A percentile compares a stretch with the other conserved stretches of the same genome.
Evolutionary conservation across 1,140 invertebrate species (phyloP).

Genomic region (Trichonephila clavata): DNA sequence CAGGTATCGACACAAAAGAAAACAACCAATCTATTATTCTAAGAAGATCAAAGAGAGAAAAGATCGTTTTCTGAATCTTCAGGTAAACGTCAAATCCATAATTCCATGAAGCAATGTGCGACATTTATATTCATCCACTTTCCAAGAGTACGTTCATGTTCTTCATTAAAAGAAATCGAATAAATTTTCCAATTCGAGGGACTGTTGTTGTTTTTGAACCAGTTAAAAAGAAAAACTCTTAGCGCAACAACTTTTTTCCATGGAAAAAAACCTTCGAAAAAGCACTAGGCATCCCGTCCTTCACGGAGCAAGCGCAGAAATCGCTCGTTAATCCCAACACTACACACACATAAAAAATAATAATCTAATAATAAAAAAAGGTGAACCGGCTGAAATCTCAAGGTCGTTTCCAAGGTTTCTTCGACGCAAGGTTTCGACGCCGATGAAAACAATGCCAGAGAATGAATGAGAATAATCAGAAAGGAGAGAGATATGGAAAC

Average conservation of each 20-base stretch:
- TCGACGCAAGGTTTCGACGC: background rate
- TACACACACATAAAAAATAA: background rate
- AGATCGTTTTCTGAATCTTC: too few species aligned
- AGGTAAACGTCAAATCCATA: too few species aligned
- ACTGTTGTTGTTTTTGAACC: background rate
- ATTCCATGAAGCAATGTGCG: too few species aligned
- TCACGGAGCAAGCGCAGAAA: background rate
- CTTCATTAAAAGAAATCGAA: background rate
- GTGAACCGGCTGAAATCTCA: slow-evolving; percentile 15
- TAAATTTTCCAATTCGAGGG: background rate
- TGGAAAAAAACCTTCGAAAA: background rate
- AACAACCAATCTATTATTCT: too few species aligned
- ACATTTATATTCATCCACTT: too few species aligned
- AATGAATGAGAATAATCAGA: background rate
- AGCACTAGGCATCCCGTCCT: background rate
- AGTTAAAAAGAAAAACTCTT: background rate
- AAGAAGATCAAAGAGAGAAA: too few species aligned
- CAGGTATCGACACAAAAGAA: too few species aligned
- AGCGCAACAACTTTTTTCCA: background rate
- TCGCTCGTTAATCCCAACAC: slow-evolving; percentile 4
- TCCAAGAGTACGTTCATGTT: too few species aligned
- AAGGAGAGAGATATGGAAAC: background rate
- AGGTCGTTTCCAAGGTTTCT: slow-evolving; percentile 3
- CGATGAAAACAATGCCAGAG: background rate
- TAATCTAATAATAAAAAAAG: slow-evolving; percentile 7